Evolutionary conservation across 2,888 invertebrate species (phyloP).

Genomic region (Dorcus hopei): DNA sequence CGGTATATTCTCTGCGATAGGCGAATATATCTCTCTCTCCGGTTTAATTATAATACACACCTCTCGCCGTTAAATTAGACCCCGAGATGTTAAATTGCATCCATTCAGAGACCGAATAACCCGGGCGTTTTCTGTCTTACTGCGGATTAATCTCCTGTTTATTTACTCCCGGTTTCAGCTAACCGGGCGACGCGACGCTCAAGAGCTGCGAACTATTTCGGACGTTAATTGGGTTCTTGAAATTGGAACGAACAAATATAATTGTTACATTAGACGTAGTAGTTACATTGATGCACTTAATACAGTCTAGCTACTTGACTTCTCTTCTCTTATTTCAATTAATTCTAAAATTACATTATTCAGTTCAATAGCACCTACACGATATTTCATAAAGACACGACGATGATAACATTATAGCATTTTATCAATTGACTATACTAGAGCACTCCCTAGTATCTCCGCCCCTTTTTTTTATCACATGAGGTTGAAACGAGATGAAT

Average conservation of each 20-base stretch:
- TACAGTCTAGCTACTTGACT: no score
- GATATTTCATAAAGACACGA: no score
- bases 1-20: slow-evolving; percentile 16
- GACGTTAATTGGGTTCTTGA: slow-evolving; percentile 18
- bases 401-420: no score
- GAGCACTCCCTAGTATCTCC: no score
- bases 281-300: not conserved
- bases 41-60: slow-evolving; percentile 22
- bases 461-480: no score
- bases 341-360: not conserved
- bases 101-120: slow-evolving; percentile 23
- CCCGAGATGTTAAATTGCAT: slow-evolving; percentile 23
- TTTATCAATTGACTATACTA: no score
- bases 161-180: slow-evolving; percentile 15
- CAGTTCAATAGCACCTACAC: no score
- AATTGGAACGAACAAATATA: slow-evolving; percentile 9
- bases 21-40: slow-evolving; percentile 10
- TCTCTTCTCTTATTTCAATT: no score
- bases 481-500: no score
- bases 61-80: slow-evolving; percentile 20
- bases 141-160: slow-evolving; percentile 21
- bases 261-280: slow-evolving; percentile 2
- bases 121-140: slow-evolving; percentile 26
- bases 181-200: slow-evolving; percentile 12
- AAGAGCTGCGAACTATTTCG: slow-evolving; percentile 15